Conservation (phyloP, 2,113 vertebrate species). For the Channa maculata region DNA sequence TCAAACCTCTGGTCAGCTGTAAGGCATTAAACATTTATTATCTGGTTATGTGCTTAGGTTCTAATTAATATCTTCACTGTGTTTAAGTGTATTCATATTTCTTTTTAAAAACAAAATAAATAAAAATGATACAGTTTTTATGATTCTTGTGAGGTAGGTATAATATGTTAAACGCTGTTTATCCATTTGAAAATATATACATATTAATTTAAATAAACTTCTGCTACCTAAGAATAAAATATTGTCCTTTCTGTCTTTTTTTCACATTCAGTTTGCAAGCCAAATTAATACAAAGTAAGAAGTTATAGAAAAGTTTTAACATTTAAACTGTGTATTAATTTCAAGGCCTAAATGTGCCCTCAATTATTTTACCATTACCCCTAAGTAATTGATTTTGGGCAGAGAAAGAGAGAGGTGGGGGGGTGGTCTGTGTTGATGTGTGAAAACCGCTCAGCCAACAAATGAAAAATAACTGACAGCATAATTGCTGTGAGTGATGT, state of each 20-base stretch:
- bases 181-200: neutral
- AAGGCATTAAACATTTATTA: slow-evolving; percentile 15
- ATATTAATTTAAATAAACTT: slow-evolving; percentile 42
- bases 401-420: slow-evolving; percentile 49
- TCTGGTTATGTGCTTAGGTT: slow-evolving; percentile 24
- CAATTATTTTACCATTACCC: slow-evolving; percentile 70
- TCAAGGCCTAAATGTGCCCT: slow-evolving; percentile 68
- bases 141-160: slow-evolving; percentile 17
- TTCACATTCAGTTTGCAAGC: slow-evolving; percentile 37
- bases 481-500: slow-evolving; percentile 64
- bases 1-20: slow-evolving; percentile 6
- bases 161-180: neutral
- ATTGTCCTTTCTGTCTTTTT: slow-evolving; percentile 23
- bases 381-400: slow-evolving; percentile 71
- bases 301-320: slow-evolving; percentile 51
- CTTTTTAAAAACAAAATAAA: slow-evolving; percentile 3
- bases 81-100: slow-evolving; percentile 46
- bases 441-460: slow-evolving; percentile 60
- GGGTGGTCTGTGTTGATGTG: slow-evolving; percentile 28
- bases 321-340: slow-evolving; percentile 64
- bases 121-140: neutral
- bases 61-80: slow-evolving; percentile 36
- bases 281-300: slow-evolving; percentile 51
- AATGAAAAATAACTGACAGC: slow-evolving; percentile 68
- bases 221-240: slow-evolving; percentile 29